Conservation (phyloP, 2,888 invertebrate genomes). For the Scaptomyza flava region DNA sequence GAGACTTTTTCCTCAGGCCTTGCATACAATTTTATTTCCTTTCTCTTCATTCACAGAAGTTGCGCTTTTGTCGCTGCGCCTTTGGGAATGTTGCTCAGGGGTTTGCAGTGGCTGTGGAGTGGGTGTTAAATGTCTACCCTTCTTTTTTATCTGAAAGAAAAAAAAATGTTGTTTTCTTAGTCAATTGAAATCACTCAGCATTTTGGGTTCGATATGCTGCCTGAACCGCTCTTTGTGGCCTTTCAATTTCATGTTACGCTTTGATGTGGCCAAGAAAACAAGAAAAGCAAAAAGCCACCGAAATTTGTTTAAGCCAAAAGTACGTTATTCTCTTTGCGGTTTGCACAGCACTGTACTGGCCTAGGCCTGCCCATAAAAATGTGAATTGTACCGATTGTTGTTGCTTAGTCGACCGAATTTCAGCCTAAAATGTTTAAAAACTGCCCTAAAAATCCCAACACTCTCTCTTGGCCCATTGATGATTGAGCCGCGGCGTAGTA, state of each 20-base stretch:
- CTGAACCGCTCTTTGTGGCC: constrained; percentile 67
- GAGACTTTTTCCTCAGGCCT: constrained; percentile 59
- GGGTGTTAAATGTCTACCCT: constrained; percentile 8
- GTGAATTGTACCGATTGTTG: constrained; percentile 50
- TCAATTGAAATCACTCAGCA: constrained; percentile 77
- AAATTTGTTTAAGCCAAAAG: constrained; percentile 63
- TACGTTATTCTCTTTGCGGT: constrained; percentile 52
- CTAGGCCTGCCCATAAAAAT: constrained; percentile 49
- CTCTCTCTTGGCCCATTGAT: constrained; percentile 1
- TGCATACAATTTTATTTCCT: constrained; percentile 62
- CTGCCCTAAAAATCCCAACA: constrained; percentile 11
- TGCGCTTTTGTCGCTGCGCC: constrained; percentile 74
- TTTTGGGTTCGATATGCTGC: constrained; percentile 55
- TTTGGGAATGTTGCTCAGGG: constrained; percentile 28
- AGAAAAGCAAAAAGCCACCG: constrained; percentile 13
- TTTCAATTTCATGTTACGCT: constrained; percentile 66
- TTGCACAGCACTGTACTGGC: constrained; percentile 53
- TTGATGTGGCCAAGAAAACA: constrained; percentile 67
- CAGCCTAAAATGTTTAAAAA: constrained; percentile 15
- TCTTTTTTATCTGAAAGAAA: constrained; percentile 16
- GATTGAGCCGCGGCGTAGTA: constrained; percentile 4
- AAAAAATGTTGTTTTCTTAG: constrained; percentile 75
- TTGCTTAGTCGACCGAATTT: constrained; percentile 61
- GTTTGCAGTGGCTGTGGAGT: constrained; percentile 13
- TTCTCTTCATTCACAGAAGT: constrained; percentile 52